A percentile compares a stretch with the other conserved stretches of the same genome.
Conservation (phyloP, 2,888 invertebrate genomes). For the Ophioninae sp. region DNA sequence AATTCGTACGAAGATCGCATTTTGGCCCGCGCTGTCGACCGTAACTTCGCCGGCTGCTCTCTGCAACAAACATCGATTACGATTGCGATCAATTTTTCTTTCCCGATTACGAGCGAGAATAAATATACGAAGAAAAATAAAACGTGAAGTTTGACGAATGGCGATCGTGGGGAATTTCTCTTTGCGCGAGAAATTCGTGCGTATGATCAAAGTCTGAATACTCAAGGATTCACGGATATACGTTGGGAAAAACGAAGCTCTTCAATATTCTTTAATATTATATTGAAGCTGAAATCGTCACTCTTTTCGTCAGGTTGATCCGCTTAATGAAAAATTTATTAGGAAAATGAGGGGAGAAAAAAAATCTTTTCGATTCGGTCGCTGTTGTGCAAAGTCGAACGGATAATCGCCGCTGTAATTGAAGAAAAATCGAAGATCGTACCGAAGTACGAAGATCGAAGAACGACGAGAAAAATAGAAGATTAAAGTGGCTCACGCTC, state of each 20-base stretch:
- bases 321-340: too few species aligned
- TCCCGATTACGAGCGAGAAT: neutral
- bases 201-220: neutral
- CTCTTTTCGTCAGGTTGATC: too few species aligned
- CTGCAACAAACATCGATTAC: slow-evolving; percentile 68
- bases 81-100: neutral
- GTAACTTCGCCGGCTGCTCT: slow-evolving; percentile 73
- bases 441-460: too few species aligned
- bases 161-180: neutral
- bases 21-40: slow-evolving; percentile 73
- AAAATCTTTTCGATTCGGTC: too few species aligned
- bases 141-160: neutral
- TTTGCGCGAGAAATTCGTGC: neutral
- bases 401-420: too few species aligned
- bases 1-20: slow-evolving; percentile 75
- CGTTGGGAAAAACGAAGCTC: neutral
- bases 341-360: too few species aligned
- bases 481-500: too few species aligned
- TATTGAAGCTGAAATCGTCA: too few species aligned
- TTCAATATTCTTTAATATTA: neutral
- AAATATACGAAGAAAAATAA: neutral
- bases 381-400: too few species aligned
- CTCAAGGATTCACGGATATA: neutral
- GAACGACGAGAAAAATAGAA: too few species aligned
- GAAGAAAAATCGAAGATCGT: too few species aligned